Conservation (phyloP, 2,888 invertebrate genomes). For the Monochamus alternatus region DNA sequence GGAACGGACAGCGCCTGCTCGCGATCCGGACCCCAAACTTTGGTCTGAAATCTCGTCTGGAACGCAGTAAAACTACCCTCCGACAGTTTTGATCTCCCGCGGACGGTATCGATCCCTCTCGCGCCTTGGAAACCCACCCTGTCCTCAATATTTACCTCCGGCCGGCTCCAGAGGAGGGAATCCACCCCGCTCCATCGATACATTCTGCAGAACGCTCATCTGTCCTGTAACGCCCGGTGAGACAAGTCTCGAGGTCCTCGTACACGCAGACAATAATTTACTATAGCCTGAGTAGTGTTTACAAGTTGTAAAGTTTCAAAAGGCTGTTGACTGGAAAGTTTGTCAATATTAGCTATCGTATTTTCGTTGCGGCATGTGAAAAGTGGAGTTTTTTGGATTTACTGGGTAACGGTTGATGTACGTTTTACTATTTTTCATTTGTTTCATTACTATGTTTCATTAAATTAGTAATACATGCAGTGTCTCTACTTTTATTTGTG, state of each 20-base stretch:
- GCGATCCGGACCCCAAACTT: constrained; percentile 40
- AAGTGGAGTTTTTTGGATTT: constrained; percentile 24
- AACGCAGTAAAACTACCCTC: constrained; percentile 10
- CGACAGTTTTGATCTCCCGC: constrained; percentile 57
- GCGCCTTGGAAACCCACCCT: constrained; percentile 58
- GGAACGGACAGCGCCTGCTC: constrained; percentile 27
- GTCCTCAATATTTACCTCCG: constrained; percentile 66
- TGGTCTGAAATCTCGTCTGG: not conserved
- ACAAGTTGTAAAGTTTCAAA: too few species aligned
- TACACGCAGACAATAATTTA: constrained; percentile 29
- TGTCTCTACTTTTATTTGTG: too few species aligned
- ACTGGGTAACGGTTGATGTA: constrained; percentile 20
- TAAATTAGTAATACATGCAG: too few species aligned
- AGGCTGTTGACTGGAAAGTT: too few species aligned
- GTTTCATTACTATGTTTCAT: too few species aligned
- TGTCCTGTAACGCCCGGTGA: constrained; percentile 42
- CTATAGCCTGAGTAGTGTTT: constrained; percentile 22
- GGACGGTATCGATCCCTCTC: constrained; percentile 63
- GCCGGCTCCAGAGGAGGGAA: constrained; percentile 59
- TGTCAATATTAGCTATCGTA: too few species aligned
- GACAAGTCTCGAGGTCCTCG: constrained; percentile 10
- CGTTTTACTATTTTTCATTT: not conserved
- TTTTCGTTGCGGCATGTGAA: not conserved
- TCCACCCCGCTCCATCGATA: constrained; percentile 45
- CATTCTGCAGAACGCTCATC: constrained; percentile 42